Base-by-base conservation (phyloP, 92 coral and sea anemone genomes). In the Anthopleura xanthogrammica region DNA sequence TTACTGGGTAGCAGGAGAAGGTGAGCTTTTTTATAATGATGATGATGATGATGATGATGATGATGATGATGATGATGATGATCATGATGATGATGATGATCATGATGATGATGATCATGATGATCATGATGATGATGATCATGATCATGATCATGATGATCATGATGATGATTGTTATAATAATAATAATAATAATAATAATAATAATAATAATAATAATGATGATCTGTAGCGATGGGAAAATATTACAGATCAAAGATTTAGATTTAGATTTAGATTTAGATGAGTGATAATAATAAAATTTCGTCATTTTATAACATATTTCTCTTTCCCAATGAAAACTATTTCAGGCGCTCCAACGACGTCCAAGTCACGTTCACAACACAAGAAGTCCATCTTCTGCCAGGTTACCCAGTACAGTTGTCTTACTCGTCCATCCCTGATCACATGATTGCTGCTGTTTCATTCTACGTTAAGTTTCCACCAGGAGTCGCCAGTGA, bases 401-500 rank as follows among this genome's bases (percentile, higher is more conserved):
- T 83, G 52, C 86, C 86, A 50, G 86, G 82, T 23, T 83, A 60
- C 24, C 86, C 86, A 8, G 55, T 60, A 56, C 86, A 77, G 76
- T 76, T 62, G 41, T 83, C 86, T 43, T 2, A 14, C 70, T 58
- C 41, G 29, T 80, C 86, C 56, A 79, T 40, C 46, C 86, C 36
- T 62, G 29, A 62, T 62, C 24, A 62, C 70, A 5, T 68, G 43
- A 68, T 83, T 23, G 86, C 82, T 36, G 72, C 20, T 4, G 23
- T 83, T 5, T 60, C 82, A 60, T 83, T 83, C 57, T 85, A 85
- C 52, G 20, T 85, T 24, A 82, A 72, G 79, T 79, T 74, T 24
- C 88, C 88, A 1, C 79, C 84, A 4, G 88, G 79, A 41, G 62
- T 62, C 70, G n/a, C 70, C 36, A 20, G 79, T 19, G 74, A 60